A percentile compares a stretch with the other conserved stretches of the same genome.
These are phyloP conservation scores for Pipistrellus pygmaeus DNA, from an alignment of 2,797 vertebrate genomes.

Conservation along the genomic window DNA sequence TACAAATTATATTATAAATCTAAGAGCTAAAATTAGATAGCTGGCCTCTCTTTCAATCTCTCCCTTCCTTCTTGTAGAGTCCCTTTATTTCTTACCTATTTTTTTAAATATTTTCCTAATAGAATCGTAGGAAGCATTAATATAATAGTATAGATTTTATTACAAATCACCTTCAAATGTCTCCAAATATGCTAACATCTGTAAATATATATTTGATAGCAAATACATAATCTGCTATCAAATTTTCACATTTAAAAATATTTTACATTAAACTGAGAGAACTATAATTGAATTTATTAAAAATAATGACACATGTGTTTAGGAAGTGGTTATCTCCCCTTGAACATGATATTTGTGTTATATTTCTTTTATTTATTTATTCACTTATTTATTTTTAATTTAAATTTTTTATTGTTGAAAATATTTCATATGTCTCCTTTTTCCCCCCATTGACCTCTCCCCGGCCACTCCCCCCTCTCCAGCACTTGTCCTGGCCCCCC, in stretches of 20 bases:
- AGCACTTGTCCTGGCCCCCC: no score
- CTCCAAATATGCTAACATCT: neutral
- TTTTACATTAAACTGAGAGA: constrained; percentile 22
- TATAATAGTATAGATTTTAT: neutral
- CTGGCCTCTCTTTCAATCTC: neutral
- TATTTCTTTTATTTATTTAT: neutral
- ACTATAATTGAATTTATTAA: neutral
- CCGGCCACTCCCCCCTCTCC: rapidly evolving
- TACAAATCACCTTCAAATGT: constrained; percentile 39
- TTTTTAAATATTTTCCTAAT: constrained; percentile 34
- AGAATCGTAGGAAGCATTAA: constrained; percentile 26
- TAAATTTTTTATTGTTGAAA: no score
- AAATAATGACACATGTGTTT: neutral
- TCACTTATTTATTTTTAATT: no score
- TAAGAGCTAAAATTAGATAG: constrained; percentile 68
- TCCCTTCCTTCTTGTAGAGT: neutral
- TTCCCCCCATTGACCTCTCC: no score
- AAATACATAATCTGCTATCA: constrained; percentile 11
- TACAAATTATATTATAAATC: constrained; percentile 67
- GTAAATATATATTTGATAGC: neutral
- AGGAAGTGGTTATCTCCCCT: neutral
- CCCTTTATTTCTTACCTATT: neutral
- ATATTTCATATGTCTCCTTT: no score
- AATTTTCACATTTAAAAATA: constrained; percentile 16
- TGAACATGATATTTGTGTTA: neutral